Evolutionary conservation across 1,140 invertebrate genomes (phyloP).

Genomic region (Drosophila parabipectinata): DNA sequence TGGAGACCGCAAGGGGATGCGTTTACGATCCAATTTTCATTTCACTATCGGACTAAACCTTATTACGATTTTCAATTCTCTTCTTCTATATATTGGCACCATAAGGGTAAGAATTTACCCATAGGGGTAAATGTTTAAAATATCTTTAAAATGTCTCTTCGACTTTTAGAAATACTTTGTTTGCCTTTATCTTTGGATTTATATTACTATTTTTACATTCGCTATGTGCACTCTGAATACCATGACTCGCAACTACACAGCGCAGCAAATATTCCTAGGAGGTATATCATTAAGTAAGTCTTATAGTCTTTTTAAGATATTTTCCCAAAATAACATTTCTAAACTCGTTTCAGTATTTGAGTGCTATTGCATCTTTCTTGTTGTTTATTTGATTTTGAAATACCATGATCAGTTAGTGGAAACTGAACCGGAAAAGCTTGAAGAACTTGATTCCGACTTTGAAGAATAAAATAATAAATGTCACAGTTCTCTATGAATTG

Average conservation of each 20-base stretch:
- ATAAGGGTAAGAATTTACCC: conserved; percentile 29
- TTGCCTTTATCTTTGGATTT: conserved; percentile 36
- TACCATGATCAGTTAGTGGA: not conserved
- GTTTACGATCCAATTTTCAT: not conserved
- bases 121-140: not conserved
- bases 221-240: conserved; percentile 4
- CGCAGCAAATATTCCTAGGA: not conserved
- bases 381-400: conserved; percentile 19
- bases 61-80: conserved; percentile 17
- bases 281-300: conserved; percentile 11
- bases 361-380: conserved; percentile 26
- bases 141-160: not conserved
- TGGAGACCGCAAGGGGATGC: too few species aligned
- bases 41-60: conserved; percentile 9
- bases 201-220: not conserved
- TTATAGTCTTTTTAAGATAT: not conserved
- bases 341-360: conserved; percentile 25
- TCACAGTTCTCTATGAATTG: not conserved
- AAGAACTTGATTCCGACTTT: not conserved
- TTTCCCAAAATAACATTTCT: not conserved
- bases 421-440: not conserved
- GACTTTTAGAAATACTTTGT: conserved; percentile 20
- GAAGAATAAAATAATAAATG: not conserved
- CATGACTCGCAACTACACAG: not conserved
- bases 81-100: conserved; percentile 21